These are phyloP conservation scores for Hypocryptadius cinnamomeus DNA, from an alignment of 2,113 vertebrate species.

Conservation along the genomic window DNA sequence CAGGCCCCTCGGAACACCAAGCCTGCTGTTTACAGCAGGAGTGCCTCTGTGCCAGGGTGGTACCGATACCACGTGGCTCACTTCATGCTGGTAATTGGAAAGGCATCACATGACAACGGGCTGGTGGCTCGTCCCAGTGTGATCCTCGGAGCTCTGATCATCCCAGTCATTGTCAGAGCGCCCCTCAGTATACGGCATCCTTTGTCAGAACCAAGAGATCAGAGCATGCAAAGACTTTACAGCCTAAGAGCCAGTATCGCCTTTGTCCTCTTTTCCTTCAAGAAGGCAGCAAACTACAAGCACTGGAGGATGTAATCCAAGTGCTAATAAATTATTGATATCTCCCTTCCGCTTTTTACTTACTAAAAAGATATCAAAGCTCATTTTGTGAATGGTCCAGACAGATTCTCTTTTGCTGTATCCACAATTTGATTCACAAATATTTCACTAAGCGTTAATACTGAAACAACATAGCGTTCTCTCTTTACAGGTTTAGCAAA, in stretches of 20 bases:
- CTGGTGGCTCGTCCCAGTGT: not conserved
- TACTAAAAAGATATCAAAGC: conserved; percentile 55
- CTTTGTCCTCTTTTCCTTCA: conserved; percentile 33
- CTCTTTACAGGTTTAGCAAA: conserved; percentile 3
- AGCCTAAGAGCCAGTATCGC: not conserved
- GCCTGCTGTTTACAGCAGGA: not conserved
- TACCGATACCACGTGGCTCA: not conserved
- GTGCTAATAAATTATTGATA: conserved; percentile 54
- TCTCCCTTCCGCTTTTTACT: conserved; percentile 49
- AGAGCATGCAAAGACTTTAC: not conserved
- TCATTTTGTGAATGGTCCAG: conserved; percentile 50
- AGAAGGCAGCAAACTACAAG: conserved; percentile 22
- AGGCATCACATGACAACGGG: not conserved
- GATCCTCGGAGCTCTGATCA: not conserved
- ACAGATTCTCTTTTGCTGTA: conserved; percentile 26
- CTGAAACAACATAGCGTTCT: not conserved
- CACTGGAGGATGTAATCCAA: conserved; percentile 42
- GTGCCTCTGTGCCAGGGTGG: not conserved
- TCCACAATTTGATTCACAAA: conserved; percentile 41
- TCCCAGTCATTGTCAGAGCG: not conserved
- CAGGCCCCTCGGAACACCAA: not conserved
- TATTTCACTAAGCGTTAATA: not conserved
- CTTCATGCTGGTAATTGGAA: not conserved
- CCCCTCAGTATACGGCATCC: not conserved
- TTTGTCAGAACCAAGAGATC: not conserved